phyloP scores from a whole-genome alignment of 2,113 vertebrate genomes.

The Prinia subflava region DNA sequence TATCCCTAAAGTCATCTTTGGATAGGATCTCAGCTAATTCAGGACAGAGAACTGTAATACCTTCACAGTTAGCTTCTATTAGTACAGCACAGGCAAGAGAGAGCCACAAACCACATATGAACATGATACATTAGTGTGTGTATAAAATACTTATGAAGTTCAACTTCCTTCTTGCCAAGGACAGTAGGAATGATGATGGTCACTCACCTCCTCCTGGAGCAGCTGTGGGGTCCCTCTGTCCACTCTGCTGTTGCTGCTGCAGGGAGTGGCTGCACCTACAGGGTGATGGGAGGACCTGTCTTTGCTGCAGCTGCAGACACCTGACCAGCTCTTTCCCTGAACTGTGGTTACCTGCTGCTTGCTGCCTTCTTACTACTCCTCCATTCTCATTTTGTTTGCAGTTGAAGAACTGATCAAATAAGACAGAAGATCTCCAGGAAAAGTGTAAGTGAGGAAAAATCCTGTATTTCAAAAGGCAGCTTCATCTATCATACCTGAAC shows the following conservation, averaged over 20 bases:
- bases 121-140: background rate
- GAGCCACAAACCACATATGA: fast-evolving
- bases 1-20: background rate
- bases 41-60: background rate
- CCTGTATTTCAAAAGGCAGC: background rate
- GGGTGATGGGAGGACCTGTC: background rate
- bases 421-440: background rate
- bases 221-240: background rate
- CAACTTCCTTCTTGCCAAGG: background rate
- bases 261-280: background rate
- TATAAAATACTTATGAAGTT: background rate
- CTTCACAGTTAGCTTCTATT: background rate
- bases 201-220: background rate
- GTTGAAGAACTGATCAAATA: background rate
- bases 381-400: background rate
- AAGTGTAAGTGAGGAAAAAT: background rate
- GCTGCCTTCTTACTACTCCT: background rate
- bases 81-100: background rate
- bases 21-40: background rate
- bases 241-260: background rate
- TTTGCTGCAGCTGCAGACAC: background rate
- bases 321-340: background rate
- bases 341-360: background rate
- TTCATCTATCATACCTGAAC: background rate
- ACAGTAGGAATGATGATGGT: fast-evolving